Evolutionary conservation across 2,113 vertebrate genomes (phyloP).

Genomic region (Zapus hudsonius): DNA sequence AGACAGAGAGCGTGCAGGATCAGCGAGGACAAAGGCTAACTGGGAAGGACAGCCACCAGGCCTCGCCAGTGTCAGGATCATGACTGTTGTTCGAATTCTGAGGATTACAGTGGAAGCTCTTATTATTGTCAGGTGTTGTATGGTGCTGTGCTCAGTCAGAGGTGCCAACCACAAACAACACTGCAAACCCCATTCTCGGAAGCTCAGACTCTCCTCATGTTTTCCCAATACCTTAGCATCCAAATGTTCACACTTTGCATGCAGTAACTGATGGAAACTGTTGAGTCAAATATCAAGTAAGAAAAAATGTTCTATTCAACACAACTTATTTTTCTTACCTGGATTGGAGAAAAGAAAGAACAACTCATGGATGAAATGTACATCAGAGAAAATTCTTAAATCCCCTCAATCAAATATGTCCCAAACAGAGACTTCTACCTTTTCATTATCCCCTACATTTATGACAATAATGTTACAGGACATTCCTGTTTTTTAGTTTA

Average conservation of each 20-base stretch:
- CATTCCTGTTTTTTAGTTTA: no score
- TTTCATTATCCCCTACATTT: neutral
- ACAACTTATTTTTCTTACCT: neutral
- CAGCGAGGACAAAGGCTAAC: neutral
- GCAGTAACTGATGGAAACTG: neutral
- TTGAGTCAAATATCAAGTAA: neutral
- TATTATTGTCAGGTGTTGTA: neutral
- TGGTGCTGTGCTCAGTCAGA: neutral
- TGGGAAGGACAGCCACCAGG: neutral
- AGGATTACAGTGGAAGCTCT: neutral
- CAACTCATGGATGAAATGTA: neutral
- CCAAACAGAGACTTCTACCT: neutral
- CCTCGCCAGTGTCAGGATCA: neutral
- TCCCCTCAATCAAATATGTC: neutral
- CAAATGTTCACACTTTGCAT: neutral
- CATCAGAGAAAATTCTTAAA: neutral
- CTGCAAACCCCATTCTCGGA: neutral
- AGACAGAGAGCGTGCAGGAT: neutral
- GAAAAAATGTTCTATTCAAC: neutral
- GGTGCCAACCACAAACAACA: neutral
- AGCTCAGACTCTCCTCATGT: neutral
- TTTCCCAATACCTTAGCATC: neutral
- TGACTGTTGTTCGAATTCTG: neutral
- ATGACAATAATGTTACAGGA: neutral
- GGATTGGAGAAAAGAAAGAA: neutral